phyloP scores from a whole-genome alignment of 2,113 vertebrate genomes.

The Macrotus californicus region DNA sequence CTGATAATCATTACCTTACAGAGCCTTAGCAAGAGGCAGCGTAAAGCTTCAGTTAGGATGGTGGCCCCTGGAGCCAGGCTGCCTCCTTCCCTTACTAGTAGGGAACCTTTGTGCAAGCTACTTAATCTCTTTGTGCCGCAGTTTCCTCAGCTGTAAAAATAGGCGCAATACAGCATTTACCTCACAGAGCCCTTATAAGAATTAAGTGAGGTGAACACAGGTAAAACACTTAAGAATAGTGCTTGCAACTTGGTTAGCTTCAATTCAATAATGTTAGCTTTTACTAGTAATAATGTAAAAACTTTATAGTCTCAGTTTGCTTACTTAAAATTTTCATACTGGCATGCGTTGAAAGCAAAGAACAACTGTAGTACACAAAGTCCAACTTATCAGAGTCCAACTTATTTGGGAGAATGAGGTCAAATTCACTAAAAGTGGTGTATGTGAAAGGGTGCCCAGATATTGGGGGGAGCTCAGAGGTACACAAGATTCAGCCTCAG shows the following conservation, averaged over 20 bases:
- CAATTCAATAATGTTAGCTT: background rate
- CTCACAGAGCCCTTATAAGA: background rate
- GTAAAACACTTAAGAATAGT: background rate
- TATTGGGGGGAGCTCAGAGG: background rate
- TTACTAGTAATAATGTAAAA: conserved; percentile 29
- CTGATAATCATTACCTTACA: background rate
- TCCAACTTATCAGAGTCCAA: background rate
- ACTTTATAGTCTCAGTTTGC: background rate
- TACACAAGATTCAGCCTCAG: background rate
- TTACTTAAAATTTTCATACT: conserved; percentile 13
- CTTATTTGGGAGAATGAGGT: background rate
- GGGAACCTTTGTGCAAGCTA: background rate
- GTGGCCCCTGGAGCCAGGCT: background rate
- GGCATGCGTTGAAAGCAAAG: background rate
- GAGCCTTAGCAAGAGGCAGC: background rate
- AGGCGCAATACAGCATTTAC: background rate
- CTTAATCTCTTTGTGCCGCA: background rate
- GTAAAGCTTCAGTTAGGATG: background rate
- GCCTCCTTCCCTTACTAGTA: background rate
- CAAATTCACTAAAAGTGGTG: background rate
- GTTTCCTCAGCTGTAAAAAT: conserved; percentile 46
- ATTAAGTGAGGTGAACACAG: background rate
- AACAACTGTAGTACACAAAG: background rate
- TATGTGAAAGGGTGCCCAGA: background rate
- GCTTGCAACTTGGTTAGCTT: background rate